phyloP scores from a whole-genome alignment of 1,140 invertebrate species.

The Eriocheir sinensis region DNA sequence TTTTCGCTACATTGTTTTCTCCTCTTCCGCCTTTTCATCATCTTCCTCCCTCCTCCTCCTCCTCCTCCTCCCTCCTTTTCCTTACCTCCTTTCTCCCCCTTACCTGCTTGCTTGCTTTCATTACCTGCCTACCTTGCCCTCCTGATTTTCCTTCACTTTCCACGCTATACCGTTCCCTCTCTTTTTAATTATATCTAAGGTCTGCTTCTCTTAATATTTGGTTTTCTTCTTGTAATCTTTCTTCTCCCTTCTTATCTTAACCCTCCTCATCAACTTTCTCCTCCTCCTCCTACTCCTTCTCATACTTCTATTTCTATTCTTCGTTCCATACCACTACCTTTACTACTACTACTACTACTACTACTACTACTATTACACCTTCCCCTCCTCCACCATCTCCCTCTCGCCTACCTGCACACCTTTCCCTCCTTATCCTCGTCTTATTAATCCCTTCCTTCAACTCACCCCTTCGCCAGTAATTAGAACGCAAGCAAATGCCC shows the following conservation, averaged over 20 bases:
- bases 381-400: not conserved
- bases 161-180: too few relatives aligned
- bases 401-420: not conserved
- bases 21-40: too few relatives aligned
- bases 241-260: too few relatives aligned
- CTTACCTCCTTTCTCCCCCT: not conserved
- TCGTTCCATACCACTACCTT: too few relatives aligned
- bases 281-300: too few relatives aligned
- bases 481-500: not conserved
- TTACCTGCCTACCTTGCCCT: not conserved
- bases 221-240: too few relatives aligned
- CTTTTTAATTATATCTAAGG: too few relatives aligned
- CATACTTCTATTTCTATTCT: not conserved
- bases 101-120: too few relatives aligned
- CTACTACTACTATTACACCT: not conserved
- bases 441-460: not conserved
- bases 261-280: too few relatives aligned
- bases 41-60: not conserved
- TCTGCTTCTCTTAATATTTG: too few relatives aligned
- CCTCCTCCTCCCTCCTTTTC: not conserved
- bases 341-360: too few relatives aligned
- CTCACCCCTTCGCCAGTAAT: not conserved
- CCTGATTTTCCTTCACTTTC: not conserved
- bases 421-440: not conserved
- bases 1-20: not conserved